Percentiles rank a stretch among this genome's conserved stretches.
Evolutionary conservation across 2,113 vertebrate species (phyloP).

Genomic region (Puma concolor): DNA sequence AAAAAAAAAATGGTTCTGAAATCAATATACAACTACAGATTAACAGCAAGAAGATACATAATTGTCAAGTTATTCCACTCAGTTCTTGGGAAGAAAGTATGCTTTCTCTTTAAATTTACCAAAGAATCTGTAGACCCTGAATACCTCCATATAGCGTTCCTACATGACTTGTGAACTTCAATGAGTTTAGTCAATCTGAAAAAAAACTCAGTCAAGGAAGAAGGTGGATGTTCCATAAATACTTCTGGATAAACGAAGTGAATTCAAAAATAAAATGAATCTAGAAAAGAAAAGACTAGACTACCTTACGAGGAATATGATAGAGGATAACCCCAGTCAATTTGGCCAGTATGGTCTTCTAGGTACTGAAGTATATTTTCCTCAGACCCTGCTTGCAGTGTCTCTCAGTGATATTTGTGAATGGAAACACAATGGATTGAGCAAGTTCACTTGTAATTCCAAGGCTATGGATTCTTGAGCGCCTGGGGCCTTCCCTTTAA

Average conservation of each 20-base stretch:
- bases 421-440: background rate
- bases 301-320: background rate
- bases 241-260: background rate
- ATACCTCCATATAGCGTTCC: background rate
- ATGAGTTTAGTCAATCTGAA: accelerated
- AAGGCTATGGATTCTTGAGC: background rate
- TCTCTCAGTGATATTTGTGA: background rate
- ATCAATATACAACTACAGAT: background rate
- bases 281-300: background rate
- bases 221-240: accelerated
- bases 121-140: background rate
- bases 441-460: background rate
- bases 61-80: background rate
- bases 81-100: background rate
- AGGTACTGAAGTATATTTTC: background rate
- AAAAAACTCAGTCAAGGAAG: background rate
- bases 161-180: background rate
- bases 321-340: background rate
- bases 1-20: background rate
- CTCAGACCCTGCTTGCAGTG: background rate
- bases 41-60: background rate
- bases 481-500: background rate
- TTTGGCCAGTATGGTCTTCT: background rate
- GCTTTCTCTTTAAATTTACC: background rate
- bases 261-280: background rate